A percentile compares a stretch with the other conserved stretches of the same genome.
Evolutionary conservation across 2,113 vertebrate genomes (phyloP).

Genomic region (zebrafish (Danio rerio)): GRCz12tu NC_133193.1:50379001-50379500

Average conservation of each 20-base stretch:
- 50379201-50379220: slow-evolving; percentile 62
- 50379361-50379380: neutral
- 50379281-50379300: slow-evolving; percentile 71
- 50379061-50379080: slow-evolving; percentile 43
- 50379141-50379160: slow-evolving; percentile 69
- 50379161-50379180: slow-evolving; percentile 77
- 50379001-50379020: slow-evolving; percentile 55
- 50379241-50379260: no score
- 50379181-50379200: slow-evolving; percentile 68
- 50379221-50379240: slow-evolving; percentile 49
- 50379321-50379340: slow-evolving; percentile 74
- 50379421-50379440: no score
- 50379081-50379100: slow-evolving; percentile 61
- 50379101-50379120: slow-evolving; percentile 45
- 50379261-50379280: slow-evolving; percentile 43
- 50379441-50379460: no score
- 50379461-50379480: no score
- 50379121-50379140: slow-evolving; percentile 50
- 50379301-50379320: slow-evolving; percentile 75
- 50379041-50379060: slow-evolving; percentile 51
- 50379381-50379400: no score
- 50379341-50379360: slow-evolving; percentile 45
- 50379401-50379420: no score
- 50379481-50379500: no score
- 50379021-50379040: slow-evolving; percentile 58